Base-by-base conservation (phyloP, 2,797 vertebrate genomes). In the Cercopithecus diana region DNA sequence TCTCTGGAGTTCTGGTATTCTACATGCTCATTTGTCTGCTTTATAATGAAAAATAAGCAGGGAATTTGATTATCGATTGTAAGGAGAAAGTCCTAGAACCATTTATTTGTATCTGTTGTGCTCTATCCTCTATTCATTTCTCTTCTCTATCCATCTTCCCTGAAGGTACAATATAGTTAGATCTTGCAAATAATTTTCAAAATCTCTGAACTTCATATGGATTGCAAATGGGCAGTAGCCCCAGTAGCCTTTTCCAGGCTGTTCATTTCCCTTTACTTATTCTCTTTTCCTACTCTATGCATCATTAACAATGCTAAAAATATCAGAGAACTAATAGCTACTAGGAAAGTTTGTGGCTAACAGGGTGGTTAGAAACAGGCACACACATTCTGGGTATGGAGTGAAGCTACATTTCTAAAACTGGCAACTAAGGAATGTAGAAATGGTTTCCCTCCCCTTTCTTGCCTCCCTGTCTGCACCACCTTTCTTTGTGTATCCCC, bases 401-500 rank as follows among this genome's bases (percentile, higher is more conserved):
- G 39, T 93, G 52, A 95, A 93, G 19, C 67, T 45, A 20, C 58
- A 39, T 89, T 90, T 89, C 80, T 90, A 93, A 96, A 55, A 20
- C 75, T 70, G 41, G 20, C 20, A 55, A 96, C 39, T 10, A 67
- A 97, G 57, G 88, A 95, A 95, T 93, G 73, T 43, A 95, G 36
- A 93, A 87, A 89, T 36, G 28, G 22, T 20, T 57, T 87, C 19
- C 58, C 39, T 77, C 36, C 48, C 80, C 33, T 22, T 41, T 70
- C 90, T 19, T 77, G 64, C 87, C 88, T 83, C 72, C 43, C 70
- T 73, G 94, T 89, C 33, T 58, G 94, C 39, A 73, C 57, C 61
- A 58, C 48, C 64, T 98, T 72, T 98, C 73, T 97, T 98, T 98
- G 94, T 97, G 98, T 98, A 97, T 96, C 95, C 96, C 61, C 96